Conservation (phyloP, 2,113 vertebrate species). For the Lepus timidus region DNA sequence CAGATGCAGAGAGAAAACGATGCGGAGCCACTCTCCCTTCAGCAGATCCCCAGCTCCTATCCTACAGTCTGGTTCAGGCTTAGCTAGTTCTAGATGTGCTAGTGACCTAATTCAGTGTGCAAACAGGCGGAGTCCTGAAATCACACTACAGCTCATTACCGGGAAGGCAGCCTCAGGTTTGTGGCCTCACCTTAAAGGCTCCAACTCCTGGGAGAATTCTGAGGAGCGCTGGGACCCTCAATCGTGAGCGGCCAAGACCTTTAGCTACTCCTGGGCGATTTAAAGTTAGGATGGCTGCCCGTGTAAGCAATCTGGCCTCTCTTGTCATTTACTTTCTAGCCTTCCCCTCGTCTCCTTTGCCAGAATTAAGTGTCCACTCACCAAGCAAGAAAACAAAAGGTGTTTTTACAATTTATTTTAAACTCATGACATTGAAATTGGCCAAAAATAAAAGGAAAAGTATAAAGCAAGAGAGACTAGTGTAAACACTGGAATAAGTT, state of each 20-base stretch:
- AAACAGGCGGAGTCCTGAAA: background rate
- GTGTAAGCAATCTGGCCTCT: background rate
- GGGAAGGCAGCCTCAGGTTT: background rate
- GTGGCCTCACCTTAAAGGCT: background rate
- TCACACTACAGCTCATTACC: background rate
- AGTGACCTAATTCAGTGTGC: background rate
- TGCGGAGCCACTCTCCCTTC: background rate
- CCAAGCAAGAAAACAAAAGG: slow-evolving; percentile 23
- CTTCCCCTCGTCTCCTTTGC: background rate
- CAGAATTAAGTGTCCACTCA: background rate
- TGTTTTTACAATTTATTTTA: slow-evolving; percentile 70
- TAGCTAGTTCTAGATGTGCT: background rate
- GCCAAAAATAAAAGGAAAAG: slow-evolving; percentile 48
- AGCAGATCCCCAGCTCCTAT: background rate
- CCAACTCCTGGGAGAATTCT: background rate
- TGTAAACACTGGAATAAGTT: slow-evolving; percentile 68
- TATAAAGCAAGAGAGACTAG: slow-evolving; percentile 39
- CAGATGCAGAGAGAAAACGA: background rate
- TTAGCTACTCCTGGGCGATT: background rate
- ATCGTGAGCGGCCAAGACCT: background rate
- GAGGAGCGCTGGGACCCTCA: background rate
- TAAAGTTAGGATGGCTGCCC: background rate
- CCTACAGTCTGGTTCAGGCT: background rate
- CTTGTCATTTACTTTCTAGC: background rate
- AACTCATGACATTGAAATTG: slow-evolving; percentile 42